Base-by-base conservation (phyloP, 2,113 vertebrate genomes). In the Tauraco erythrolophus region DNA sequence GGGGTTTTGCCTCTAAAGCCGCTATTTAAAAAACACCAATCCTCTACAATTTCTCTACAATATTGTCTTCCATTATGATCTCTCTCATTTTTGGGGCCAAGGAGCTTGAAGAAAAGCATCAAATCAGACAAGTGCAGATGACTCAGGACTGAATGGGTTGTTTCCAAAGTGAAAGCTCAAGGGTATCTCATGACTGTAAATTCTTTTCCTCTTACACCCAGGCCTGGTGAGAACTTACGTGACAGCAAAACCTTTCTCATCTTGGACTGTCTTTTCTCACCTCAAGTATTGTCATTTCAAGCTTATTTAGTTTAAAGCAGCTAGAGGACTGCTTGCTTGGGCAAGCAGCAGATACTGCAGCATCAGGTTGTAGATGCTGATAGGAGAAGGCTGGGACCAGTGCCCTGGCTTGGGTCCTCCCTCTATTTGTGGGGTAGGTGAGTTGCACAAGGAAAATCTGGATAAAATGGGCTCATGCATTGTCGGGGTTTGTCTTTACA, bases 391-490 rank as follows among this genome's bases (percentile, higher is more conserved):
- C 27, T 57, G 41, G 24, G 57, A 93, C 22, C 22, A 50, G 25
- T 30, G 19, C 23, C 28, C 28, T 31, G 13, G 6, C 4, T 37
- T 68, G 19, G 14, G 4, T 60, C 39, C 37, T 85, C 10, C 22
- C 16, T 62, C 37, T 3, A 1, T 0, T 0, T 14, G 11, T 2
- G 0, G 2, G 27, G 25, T 7, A 27, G 16, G 7, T 7, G 8
- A 39, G 46, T 27, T 82, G 65, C 13, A 30, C 21, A 45, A 57
- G 53, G 76, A 25, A 30, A 71, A 10, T 53, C n/a, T 31, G 33
- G 6, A 35, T 61, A 46, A 31, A 88, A 82, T 0, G 1, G 37
- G 4, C 11, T 56, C 11, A 31, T 0, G 0, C 1, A 0, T 13
- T 57, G 4, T 3, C 46, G 8, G 7, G 39, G 60, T 74, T 46